Evolutionary conservation across 2,888 invertebrate species (phyloP), one percentile per base, ranked within the genome.

Genomic region (Heliconius sara): DNA sequence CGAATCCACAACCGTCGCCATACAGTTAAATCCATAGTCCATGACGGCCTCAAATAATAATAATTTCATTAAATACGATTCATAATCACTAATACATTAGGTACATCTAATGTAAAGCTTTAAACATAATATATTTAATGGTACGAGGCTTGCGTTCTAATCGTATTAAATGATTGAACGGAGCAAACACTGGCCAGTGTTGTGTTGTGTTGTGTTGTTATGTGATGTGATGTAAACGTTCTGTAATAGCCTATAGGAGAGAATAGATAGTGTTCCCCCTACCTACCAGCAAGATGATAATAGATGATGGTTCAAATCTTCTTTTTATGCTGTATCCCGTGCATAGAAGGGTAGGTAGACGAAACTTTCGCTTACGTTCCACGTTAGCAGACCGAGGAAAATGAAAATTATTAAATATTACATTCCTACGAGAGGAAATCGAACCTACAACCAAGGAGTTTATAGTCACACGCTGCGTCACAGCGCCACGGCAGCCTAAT

Each of bases 81-180:
- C n/a, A n/a, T 60, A 10, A 60, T 57, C 57, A 57, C 19, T n/a
- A 3, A 10, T 10, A 60, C 60, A 60, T 7, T 63, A 25, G 10
- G 2, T 13, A 13, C 13, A 63, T 65, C 2, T 13, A 25, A 12
- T 5, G 6, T 65, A 13, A 65, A 13, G 65, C 65, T 65, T 13
- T 16, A 10, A 52, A 25, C 71, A 71, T 71, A 19, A 27, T 34
- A 34, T 73, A 73, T 73, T 60, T 73, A 30, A 0, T 30, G 30
- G 30, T 30, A 73, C 73, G 34, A 73, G 25, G 57, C 60, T 72
- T 3, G 57, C 60, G n/a, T 5, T 25, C 30, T 73, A 60, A 60
- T 73, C 78, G 66, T 73, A 73, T 73, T 78, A 78, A 34, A 72
- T 72, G 78, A 73, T 73, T 78, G 73, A 73, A 67, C 13, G 72